Evolutionary conservation across 2,113 vertebrate genomes (phyloP), one percentile per base, ranked within the genome.

Genomic region (Phoenicopterus ruber): DNA sequence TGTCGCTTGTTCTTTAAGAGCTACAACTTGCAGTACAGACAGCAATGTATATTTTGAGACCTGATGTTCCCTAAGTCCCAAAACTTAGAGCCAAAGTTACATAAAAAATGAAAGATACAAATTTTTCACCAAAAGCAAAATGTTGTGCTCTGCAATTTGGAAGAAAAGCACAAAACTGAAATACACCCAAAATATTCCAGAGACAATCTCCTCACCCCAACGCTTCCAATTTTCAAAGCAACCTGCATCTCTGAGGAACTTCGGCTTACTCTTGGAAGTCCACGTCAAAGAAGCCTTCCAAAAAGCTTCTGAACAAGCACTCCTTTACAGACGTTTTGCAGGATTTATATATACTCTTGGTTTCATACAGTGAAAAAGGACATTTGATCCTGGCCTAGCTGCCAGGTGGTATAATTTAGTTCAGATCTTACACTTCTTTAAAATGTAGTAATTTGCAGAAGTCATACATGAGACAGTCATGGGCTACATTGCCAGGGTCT

Each of bases 401-500:
- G 38, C 7, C 79, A 59, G 47, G 10, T 34, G 24, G 6, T 47
- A 32, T 36, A 74, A 46, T 49, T 46, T 26, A 49, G 8, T 54
- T 82, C 42, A 90, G 34, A 62, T 31, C 1, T 49, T 46, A 40
- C 2, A 25, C 2, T 52, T 71, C 44, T 61, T 59, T 40, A 49
- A 83, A 63, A 19, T 63, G 42, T 8, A 59, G 32, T 17, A 71
- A 62, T 58, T 71, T 63, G 19, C 15, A 59, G 52, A 92, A 90
- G 22, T 59, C 34, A 69, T n/a, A 17, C 29, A 32, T 83, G 49
- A 88, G 9, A 26, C 14, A 44, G 47, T 44, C 29, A 36, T 0
- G 4, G 28, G 2, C 79, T 79, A 62, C 6, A 13, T 34, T 0
- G 5, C 1, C 40, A 55, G 5, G 7, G 2, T 22, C 34, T 71